Percentiles rank a stretch among this genome's conserved stretches.
Conservation (phyloP, 2,113 vertebrate genomes). For the Lampris megalopsis region DNA sequence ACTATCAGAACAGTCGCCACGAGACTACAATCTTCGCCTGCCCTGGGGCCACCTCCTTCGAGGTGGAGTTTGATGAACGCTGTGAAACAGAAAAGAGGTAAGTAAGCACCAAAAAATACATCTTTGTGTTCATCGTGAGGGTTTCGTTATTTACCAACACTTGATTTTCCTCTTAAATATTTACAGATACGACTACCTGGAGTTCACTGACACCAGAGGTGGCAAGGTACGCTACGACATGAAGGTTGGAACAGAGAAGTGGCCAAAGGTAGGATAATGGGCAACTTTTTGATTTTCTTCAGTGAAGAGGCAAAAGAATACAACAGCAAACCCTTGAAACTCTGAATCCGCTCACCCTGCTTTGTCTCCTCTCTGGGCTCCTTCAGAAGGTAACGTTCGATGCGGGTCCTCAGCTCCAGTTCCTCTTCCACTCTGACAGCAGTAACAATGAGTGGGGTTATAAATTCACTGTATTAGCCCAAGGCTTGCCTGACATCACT, state of each 20-base stretch:
- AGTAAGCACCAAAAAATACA: background rate
- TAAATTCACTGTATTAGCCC: conserved; percentile 93
- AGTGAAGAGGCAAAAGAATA: background rate
- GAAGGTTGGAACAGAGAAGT: conserved; percentile 96
- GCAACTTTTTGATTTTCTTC: background rate
- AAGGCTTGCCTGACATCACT: conserved; percentile 91
- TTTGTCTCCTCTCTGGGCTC: conserved; percentile 61
- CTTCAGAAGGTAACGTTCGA: conserved; percentile 97
- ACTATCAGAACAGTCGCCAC: conserved; percentile 96
- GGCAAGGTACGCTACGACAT: conserved; percentile 96
- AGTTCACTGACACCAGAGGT: conserved; percentile 96
- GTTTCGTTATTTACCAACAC: background rate
- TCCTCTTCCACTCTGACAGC: conserved; percentile 98
- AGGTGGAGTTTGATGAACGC: conserved; percentile 96
- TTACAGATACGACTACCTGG: conserved; percentile 95
- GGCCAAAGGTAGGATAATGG: conserved; percentile 89
- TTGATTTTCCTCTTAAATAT: background rate
- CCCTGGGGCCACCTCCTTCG: conserved; percentile 93
- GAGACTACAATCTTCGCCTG: conserved; percentile 93
- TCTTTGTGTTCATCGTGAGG: background rate
- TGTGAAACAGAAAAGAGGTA: conserved; percentile 98
- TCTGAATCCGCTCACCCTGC: background rate
- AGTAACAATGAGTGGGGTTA: conserved; percentile 99
- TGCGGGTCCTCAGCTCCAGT: conserved; percentile 95
- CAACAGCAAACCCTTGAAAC: background rate